Evolutionary conservation across 2,113 vertebrate species (phyloP).

Genomic region (Anoura caudifer): DNA sequence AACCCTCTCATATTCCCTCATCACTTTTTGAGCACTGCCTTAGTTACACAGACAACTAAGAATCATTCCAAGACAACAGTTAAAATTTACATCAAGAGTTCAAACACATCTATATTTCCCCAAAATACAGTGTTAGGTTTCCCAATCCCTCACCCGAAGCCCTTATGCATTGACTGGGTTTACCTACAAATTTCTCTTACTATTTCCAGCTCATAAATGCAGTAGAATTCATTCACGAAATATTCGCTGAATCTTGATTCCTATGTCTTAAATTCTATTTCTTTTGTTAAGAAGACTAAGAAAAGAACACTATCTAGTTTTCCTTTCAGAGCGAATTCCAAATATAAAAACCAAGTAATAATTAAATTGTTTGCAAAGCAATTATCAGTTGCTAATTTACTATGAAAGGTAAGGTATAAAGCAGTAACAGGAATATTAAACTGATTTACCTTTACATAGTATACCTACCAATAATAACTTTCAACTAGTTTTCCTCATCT

Average conservation of each 20-base stretch:
- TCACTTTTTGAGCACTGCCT: background rate
- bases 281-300: background rate
- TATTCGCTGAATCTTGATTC: background rate
- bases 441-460: background rate
- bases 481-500: background rate
- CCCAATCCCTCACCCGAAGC: background rate
- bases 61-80: background rate
- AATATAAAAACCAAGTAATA: background rate
- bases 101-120: background rate
- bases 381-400: constrained; percentile 1
- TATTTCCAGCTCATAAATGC: background rate
- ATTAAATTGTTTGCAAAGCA: background rate
- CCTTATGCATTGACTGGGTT: background rate
- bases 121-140: background rate
- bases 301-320: background rate
- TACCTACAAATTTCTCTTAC: background rate
- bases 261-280: background rate
- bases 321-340: background rate
- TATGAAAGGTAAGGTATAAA: background rate
- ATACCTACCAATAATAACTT: background rate
- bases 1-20: background rate
- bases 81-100: background rate
- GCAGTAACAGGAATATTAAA: background rate
- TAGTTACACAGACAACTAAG: background rate
- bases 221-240: background rate